Evolutionary conservation across 1,140 invertebrate species (phyloP), one percentile per base, ranked within the genome.

Genomic region (Caenorhabditis brenneri): DNA sequence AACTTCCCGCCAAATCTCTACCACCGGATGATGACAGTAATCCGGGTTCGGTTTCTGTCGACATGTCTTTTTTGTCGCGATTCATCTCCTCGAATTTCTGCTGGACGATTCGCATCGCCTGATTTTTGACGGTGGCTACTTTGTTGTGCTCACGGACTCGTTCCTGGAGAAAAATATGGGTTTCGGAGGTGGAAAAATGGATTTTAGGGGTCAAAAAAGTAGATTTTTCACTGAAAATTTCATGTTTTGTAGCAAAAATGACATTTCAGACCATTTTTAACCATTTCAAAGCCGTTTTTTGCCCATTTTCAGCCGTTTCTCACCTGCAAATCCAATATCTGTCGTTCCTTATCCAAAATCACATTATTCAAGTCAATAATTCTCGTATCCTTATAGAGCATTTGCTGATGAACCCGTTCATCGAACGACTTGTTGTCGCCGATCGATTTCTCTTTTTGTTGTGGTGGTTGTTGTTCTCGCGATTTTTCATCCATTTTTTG

Each of bases 341-440:
- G 86, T 22, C 86, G 46, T 24, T 87, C 86, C 27, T 87, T 87
- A 46, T 87, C 86, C n/a, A 87, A 81, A 22, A 87, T 87, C 36
- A 78, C 69, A 81, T 86, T 87, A 51, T 87, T 87, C 51, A 87
- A 51, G 31, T 87, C 86, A 10, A 87, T 55, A 29, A 87, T 87
- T 80, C 86, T 42, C 29, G 83, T 79, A 46, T 87, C 86, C 79
- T 85, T 85, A 69, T 85, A 85, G 16, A 85, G 36, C 79, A 85
- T 60, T 31, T 85, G 84, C 31, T 85, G 84, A 51, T 85, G 84
- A 9, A 85, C 69, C 53, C 60, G 53, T 48, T 85, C 84, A 36
- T 55, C 36, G 22, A 55, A 42, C n/a, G 36, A 22, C 9, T 22
- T 33, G 1, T 81, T 48, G 39, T 42, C 12, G 39, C 12, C 39